These are phyloP conservation scores for Heliopora coerulea DNA, from an alignment of 92 coral and sea anemone species.

Conservation along the genomic window DNA sequence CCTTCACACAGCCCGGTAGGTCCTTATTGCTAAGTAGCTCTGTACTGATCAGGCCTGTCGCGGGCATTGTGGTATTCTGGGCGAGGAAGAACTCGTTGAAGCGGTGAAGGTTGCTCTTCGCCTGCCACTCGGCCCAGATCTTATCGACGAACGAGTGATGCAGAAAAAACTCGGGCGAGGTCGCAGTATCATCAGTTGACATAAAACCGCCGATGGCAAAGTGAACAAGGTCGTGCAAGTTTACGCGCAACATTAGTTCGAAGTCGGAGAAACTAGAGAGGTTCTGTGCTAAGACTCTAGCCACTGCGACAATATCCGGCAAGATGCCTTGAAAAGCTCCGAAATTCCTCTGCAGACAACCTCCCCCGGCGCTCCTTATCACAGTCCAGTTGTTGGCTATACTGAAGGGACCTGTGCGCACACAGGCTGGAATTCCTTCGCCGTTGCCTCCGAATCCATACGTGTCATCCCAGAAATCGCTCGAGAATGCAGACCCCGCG, in stretches of 20 bases:
- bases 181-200: slow-evolving; percentile 2
- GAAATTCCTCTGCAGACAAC: slow-evolving; percentile 21
- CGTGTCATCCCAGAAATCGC: slow-evolving; percentile 24
- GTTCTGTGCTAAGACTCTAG: slow-evolving; percentile 17
- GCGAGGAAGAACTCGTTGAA: slow-evolving; percentile 46
- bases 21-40: slow-evolving; percentile 48
- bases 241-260: slow-evolving; percentile 24
- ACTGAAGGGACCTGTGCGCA: slow-evolving; percentile 23
- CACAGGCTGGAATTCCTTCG: slow-evolving; percentile 5
- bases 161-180: slow-evolving; percentile 29
- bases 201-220: slow-evolving; percentile 30
- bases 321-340: not conserved
- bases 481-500: slow-evolving; percentile 7
- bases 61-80: slow-evolving; percentile 51
- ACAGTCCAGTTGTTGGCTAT: not conserved
- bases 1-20: slow-evolving; percentile 67
- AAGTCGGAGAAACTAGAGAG: not conserved
- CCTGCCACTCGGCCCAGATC: slow-evolving; percentile 92
- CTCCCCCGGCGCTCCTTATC: slow-evolving; percentile 26
- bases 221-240: slow-evolving; percentile 15
- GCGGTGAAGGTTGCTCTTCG: slow-evolving; percentile 55
- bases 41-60: slow-evolving; percentile 42
- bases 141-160: slow-evolving; percentile 20
- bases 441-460: slow-evolving; percentile 40
- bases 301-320: slow-evolving; percentile 18